Conservation (phyloP, 2,113 vertebrate genomes). For the Coregonus clupeaformis region DNA sequence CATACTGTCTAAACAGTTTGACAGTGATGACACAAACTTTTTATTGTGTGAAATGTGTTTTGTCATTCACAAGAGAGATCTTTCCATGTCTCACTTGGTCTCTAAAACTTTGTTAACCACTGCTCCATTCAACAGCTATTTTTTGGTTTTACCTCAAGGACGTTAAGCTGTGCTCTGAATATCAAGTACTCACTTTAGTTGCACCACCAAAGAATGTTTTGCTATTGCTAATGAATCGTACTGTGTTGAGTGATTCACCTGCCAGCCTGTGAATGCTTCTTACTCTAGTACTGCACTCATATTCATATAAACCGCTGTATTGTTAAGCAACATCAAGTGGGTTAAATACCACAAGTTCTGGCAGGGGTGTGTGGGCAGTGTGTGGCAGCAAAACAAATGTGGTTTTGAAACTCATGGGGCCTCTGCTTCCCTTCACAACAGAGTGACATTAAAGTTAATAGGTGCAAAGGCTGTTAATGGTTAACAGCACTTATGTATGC, state of each 20-base stretch:
- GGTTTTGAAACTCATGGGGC: constrained; percentile 61
- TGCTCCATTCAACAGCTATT: constrained; percentile 57
- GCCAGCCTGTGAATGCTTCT: constrained; percentile 9
- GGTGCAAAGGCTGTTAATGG: constrained; percentile 65
- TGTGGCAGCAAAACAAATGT: constrained; percentile 54
- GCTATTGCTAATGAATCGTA: constrained; percentile 53
- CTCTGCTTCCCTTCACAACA: constrained; percentile 52
- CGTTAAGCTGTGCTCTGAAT: constrained; percentile 78
- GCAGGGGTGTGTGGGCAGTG: constrained; percentile 47
- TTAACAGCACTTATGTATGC: constrained; percentile 45
- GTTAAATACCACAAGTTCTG: constrained; percentile 55
- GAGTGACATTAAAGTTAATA: constrained; percentile 67
- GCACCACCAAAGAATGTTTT: constrained; percentile 51
- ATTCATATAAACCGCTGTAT: constrained; percentile 35
- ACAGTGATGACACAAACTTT: neutral
- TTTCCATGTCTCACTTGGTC: constrained; percentile 51
- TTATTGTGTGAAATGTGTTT: neutral
- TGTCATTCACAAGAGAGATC: constrained; percentile 20
- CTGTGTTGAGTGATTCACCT: constrained; percentile 42
- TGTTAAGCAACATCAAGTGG: constrained; percentile 37
- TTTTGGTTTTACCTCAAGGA: constrained; percentile 63
- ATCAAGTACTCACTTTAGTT: constrained; percentile 69
- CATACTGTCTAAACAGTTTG: neutral
- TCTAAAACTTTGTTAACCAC: constrained; percentile 51
- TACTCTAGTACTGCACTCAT: constrained; percentile 10